Percentiles rank a stretch among this genome's conserved stretches.
phyloP scores from a whole-genome alignment of 2,888 invertebrate genomes.

The Stenotaenia linearis region DNA sequence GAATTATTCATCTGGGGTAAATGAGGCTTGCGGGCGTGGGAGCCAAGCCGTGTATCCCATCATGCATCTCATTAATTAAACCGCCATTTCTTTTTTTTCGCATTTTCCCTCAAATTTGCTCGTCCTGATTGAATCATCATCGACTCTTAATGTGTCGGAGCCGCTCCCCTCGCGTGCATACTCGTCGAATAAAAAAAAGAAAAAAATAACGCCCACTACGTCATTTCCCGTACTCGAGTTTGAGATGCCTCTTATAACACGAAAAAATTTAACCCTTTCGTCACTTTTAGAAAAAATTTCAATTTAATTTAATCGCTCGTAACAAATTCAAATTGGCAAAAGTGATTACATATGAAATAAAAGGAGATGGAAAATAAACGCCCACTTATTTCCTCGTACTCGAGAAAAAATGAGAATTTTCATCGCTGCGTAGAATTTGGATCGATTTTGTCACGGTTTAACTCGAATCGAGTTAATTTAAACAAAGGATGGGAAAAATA shows the following conservation, averaged over 20 bases:
- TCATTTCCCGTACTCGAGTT: not conserved
- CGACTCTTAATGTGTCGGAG: slow-evolving; percentile 10
- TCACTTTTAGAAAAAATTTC: not conserved
- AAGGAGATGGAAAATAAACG: not conserved
- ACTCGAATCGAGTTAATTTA: not conserved
- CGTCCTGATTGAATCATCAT: not conserved
- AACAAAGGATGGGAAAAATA: not conserved
- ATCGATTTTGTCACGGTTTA: slow-evolving; percentile 6
- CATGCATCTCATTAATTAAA: too few species aligned
- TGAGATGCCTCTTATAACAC: too few species aligned
- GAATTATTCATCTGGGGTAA: not conserved
- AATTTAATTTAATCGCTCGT: not conserved
- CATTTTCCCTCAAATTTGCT: too few species aligned
- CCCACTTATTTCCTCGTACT: not conserved
- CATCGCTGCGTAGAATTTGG: not conserved
- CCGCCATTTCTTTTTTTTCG: not conserved
- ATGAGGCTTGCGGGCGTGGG: too few species aligned
- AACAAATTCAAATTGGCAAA: not conserved
- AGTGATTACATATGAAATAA: not conserved
- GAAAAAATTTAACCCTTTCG: too few species aligned
- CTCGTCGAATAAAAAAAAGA: not conserved
- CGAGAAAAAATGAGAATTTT: not conserved
- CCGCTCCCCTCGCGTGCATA: not conserved
- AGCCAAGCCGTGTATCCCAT: too few species aligned
- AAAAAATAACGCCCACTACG: not conserved